Base-by-base conservation (phyloP, 2,888 invertebrate species). In the Drosophila borealis region DNA sequence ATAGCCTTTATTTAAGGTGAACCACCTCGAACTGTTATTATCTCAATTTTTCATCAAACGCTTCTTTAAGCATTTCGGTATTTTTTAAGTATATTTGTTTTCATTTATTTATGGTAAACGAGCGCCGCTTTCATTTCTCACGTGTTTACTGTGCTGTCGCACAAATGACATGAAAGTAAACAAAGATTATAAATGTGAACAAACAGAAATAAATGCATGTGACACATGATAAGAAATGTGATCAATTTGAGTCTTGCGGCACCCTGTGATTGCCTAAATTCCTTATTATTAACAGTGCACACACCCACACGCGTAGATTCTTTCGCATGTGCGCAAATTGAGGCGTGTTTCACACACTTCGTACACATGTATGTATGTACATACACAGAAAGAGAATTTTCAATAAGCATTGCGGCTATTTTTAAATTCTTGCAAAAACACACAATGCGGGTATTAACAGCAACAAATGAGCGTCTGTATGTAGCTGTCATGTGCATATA, bases 361-460 rank as follows among this genome's bases (percentile, higher is more conserved):
- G 25, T 5, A 54, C 9, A 59, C 9, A 29, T 10, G 44, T 29
- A 42, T 17, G 42, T 19, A 42, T 17, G 41, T n/a, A 41, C 29
- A 33, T 36, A 21, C 34, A 17, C 42, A 51, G 11, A 11, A 11
- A 55, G 21, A 65, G 46, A 53, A 45, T 60, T 48, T 57, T 39
- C 64, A 48, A 54, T 70, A 82, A 72, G 67, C 73, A 66, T 62
- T 74, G 66, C 13, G 64, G 68, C 79, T 83, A 86, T 79, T 83
- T 86, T 81, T 86, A 83, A 79, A 77, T 51, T 62, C 64, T 70
- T 68, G 70, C 86, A 83, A 77, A 75, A 85, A 80, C 75, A 57
- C 54, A 53, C 51, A 66, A 61, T 62, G 49, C 44, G 72, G 36
- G 45, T 81, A 80, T 65, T 66, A 63, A 72, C 57, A 57, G 25